Base-by-base conservation (phyloP, 2,113 vertebrate species). In the Beaufortia kweichowensis region DNA sequence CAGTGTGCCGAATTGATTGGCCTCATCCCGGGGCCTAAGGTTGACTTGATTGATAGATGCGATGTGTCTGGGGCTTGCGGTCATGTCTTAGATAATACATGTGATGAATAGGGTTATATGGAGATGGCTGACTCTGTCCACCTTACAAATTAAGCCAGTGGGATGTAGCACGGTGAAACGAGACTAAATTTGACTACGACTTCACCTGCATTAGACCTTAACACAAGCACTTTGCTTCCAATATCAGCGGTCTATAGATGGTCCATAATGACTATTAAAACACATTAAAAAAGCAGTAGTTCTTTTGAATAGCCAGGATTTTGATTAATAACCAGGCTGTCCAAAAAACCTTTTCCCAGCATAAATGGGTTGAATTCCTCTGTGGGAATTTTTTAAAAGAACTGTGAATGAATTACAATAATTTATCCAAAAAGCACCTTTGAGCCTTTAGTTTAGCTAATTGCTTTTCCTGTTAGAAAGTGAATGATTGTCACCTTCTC, bases 1-100 rank as follows among this genome's bases (percentile, higher is more conserved):
- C 69, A 80, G 64, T 68, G 70, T 67, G 73, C 61, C 24, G 74
- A 59, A 78, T 80, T 82, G 75, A 78, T 82, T 80, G 78, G 83
- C 77, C 64, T 66, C 76, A 69, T 79, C 67, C 56, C 53, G 19
- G 33, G 24, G 43, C 60, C 50, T 67, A 66, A 73, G 65, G 75
- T 65, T 75, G 65, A 35, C 59, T 28, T 73, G 80, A 84, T 84
- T 75, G 78, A 80, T 80, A 77, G 43, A 56, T 59, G 48, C 43
- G 33, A 62, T 76, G 75, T 48, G 48, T 46, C 35, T 63, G 33
- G 31, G 41, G 48, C 66, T 63, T 64, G 71, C 61, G 68, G 59
- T 79, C 66, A 74, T 74, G 79, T 66, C 66, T 56, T 72, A 33
- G 41, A 74, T 68, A 64, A 77, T 79, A 64, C 62, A 12, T 3